These are phyloP conservation scores for Pseudomyrmex sp. DNA, from an alignment of 1,140 invertebrate species.

Conservation along the genomic window DNA sequence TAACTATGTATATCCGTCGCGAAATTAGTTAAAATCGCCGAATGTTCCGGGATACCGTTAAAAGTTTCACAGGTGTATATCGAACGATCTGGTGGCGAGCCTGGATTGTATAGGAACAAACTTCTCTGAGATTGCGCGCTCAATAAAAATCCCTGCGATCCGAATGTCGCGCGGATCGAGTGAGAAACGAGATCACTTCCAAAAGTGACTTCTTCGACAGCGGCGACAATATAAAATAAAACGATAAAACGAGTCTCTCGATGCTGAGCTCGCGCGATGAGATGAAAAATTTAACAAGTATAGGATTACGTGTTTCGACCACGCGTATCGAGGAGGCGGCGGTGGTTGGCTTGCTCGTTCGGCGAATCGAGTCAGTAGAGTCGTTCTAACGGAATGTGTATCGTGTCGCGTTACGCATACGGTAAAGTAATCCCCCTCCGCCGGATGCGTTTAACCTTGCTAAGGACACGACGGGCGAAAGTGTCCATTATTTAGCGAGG, in stretches of 20 bases:
- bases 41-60: conserved; percentile 69
- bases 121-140: background rate
- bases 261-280: too few relatives aligned
- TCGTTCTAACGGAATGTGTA: conserved; percentile 67
- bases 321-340: too few relatives aligned
- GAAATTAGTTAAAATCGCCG: conserved; percentile 71
- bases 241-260: background rate
- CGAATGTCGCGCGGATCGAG: too few relatives aligned
- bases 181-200: too few relatives aligned
- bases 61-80: conserved; percentile 65
- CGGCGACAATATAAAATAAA: background rate
- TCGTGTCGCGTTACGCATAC: conserved; percentile 71
- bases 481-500: conserved; percentile 37
- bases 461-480: conserved; percentile 64
- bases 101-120: too few relatives aligned
- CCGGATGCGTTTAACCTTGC: conserved; percentile 55
- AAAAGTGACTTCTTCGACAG: too few relatives aligned
- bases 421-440: conserved; percentile 63
- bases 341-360: background rate
- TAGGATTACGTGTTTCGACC: too few relatives aligned
- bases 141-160: conserved; percentile 3
- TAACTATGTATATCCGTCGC: conserved; percentile 47
- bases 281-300: too few relatives aligned
- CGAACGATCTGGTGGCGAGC: too few relatives aligned
- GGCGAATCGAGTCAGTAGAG: conserved; percentile 69